A percentile compares a stretch with the other conserved stretches of the same genome.
Evolutionary conservation across 1,140 invertebrate species (phyloP).

Genomic region (Samia ricini): DNA sequence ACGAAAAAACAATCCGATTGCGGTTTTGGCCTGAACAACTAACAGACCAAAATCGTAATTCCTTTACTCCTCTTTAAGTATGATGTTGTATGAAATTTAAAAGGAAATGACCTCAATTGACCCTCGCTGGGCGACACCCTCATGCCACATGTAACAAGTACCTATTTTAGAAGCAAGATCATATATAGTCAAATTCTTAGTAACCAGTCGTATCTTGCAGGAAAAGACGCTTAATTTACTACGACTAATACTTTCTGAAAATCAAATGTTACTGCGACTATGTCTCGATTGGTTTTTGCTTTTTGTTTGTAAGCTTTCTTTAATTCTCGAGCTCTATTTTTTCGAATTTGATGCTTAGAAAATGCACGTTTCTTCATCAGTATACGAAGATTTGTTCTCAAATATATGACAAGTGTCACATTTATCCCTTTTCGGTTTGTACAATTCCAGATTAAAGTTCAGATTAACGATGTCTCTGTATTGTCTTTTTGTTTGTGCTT

Average conservation of each 20-base stretch:
- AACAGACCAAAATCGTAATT: conserved; percentile 16
- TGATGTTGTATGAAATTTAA: conserved; percentile 13
- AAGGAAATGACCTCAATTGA: conserved; percentile 22
- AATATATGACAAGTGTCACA: not conserved
- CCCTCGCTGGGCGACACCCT: conserved; percentile 19
- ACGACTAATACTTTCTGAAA: conserved; percentile 12
- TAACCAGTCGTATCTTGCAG: conserved; percentile 24
- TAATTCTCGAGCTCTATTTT: conserved; percentile 5
- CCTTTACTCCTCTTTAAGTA: conserved; percentile 10
- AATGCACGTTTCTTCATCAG: conserved; percentile 5
- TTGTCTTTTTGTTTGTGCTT: not conserved
- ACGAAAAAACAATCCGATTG: conserved; percentile 11
- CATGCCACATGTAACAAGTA: conserved; percentile 28
- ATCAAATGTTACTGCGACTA: not conserved
- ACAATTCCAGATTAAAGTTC: not conserved
- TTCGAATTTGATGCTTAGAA: conserved; percentile 5
- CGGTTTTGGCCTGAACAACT: conserved; percentile 25
- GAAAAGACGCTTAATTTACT: conserved; percentile 22
- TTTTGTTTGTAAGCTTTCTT: conserved; percentile 6
- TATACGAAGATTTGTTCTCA: conserved; percentile 14
- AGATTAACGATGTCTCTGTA: not conserved
- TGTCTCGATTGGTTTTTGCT: not conserved
- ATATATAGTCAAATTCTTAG: conserved; percentile 16
- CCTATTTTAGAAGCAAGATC: conserved; percentile 16
- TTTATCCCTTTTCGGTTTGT: not conserved